A percentile compares a stretch with the other conserved stretches of the same genome.
phyloP scores from a whole-genome alignment of 2,113 vertebrate genomes.

The Carlito syrichta region DNA sequence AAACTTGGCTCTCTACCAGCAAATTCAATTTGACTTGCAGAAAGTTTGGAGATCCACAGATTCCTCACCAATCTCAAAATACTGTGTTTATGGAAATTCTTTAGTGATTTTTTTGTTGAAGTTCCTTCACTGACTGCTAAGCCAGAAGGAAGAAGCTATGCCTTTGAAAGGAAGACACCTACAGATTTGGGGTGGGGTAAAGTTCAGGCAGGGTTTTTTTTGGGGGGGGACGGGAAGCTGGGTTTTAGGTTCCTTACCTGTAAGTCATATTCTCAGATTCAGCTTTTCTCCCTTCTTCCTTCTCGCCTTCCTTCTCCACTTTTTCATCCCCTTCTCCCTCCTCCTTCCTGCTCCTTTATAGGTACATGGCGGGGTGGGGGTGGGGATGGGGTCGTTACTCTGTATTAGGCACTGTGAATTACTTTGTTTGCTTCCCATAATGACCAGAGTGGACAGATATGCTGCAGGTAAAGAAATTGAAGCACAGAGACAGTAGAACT shows the following conservation, averaged over 20 bases:
- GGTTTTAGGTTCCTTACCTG: background rate
- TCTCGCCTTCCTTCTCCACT: rapidly evolving
- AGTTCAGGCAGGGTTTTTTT: background rate
- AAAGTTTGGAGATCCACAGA: slow-evolving; percentile 21
- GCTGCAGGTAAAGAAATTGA: slow-evolving; percentile 32
- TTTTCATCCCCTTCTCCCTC: background rate
- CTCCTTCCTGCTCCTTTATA: background rate
- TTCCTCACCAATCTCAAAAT: background rate
- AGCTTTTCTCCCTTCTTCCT: rapidly evolving
- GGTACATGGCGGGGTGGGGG: background rate
- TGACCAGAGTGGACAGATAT: background rate
- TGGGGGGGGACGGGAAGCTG: rapidly evolving
- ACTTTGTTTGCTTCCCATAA: background rate
- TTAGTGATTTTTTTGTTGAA: background rate
- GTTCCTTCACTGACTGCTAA: background rate
- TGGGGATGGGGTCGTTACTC: background rate
- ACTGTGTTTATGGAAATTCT: background rate
- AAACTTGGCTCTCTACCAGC: background rate
- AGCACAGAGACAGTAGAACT: background rate
- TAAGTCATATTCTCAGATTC: background rate
- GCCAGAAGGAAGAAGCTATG: background rate
- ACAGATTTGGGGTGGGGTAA: background rate
- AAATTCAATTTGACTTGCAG: slow-evolving; percentile 36
- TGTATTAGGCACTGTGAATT: background rate
- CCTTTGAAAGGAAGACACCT: background rate